Evolutionary conservation across 2,888 invertebrate genomes (phyloP), one percentile per base, ranked within the genome.

Genomic region (Herminia tarsipennalis): DNA sequence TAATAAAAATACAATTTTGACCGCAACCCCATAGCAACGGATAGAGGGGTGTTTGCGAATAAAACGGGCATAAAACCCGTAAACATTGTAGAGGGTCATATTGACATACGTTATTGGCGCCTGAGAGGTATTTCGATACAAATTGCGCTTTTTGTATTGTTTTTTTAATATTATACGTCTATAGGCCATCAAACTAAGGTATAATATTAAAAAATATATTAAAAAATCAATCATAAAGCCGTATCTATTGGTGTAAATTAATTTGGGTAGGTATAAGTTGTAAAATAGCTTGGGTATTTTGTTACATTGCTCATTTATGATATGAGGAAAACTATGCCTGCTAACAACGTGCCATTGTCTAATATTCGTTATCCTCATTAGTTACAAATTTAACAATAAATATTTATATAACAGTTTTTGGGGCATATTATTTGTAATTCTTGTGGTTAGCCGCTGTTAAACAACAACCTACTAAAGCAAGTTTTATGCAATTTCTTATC

Each of bases 1-100:
- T 83, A 88, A 90, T 91, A 90, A 90, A 90, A 90, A 90, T 89
- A 90, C 88, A 89, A 88, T 90, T 89, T 88, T 78, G 82, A 86
- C 86, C 85, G 73, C 88, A 88, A 83, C 90, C 88, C 89, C 78
- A 75, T 70, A 55, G 66, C 70, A 70, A 78, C 67, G 70, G 66
- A 47, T 47, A 57, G 76, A 81, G 78, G 88, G 87, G 85, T 81
- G 83, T 78, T 87, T 70, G 90, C 89, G 70, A 89, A 88, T 88
- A 88, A 86, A 83, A 72, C 76, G 71, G 72, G 73, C 71, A 74
- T 84, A 81, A 80, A 83, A 79, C 71, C 73, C 67, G 67, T 81
- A 79, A 81, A 80, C 73, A 72, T 70, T 56, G 60, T 47, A 58
- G 56, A 70, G 71, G 50, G 71, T 74, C 56, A 60, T 74, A 70